Evolutionary conservation across 1,140 invertebrate genomes (phyloP).

Genomic region (Heterodera carotae): DNA sequence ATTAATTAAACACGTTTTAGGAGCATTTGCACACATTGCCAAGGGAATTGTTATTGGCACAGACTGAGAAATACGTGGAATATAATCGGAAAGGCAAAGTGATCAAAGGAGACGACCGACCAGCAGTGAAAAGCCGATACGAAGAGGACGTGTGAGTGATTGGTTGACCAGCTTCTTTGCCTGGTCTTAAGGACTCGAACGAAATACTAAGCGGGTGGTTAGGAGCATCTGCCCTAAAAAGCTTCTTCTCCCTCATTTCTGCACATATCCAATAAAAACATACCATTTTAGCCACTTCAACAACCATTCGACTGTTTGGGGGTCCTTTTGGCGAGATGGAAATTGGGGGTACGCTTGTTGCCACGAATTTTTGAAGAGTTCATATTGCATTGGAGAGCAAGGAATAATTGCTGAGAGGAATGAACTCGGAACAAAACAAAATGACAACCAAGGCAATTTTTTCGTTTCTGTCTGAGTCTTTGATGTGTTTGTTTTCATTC

Average conservation of each 20-base stretch:
- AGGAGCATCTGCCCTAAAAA: no score
- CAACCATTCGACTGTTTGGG: conserved; percentile 77
- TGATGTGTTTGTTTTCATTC: no score
- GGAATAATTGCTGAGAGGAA: conserved; percentile 66
- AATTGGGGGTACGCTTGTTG: conserved; percentile 93
- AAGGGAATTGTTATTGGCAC: conserved; percentile 81
- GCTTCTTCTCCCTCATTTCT: no score
- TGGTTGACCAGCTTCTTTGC: conserved; percentile 29
- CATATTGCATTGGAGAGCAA: conserved; percentile 77
- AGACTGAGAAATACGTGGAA: conserved; percentile 93
- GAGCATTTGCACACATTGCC: conserved; percentile 78
- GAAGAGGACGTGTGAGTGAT: conserved; percentile 78
- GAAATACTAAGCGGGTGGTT: no score
- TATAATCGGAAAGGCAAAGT: conserved; percentile 90
- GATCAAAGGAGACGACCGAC: conserved; percentile 82
- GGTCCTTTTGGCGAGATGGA: conserved; percentile 87
- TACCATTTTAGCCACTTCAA: conserved; percentile 41
- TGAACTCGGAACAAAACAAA: conserved; percentile 16
- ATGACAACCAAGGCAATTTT: neutral
- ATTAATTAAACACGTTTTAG: no score
- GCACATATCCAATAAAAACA: no score
- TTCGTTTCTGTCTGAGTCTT: neutral
- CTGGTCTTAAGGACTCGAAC: no score
- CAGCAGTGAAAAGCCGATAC: conserved; percentile 82
- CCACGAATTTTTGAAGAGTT: conserved; percentile 84